These are phyloP conservation scores for Caracal caracal DNA, from an alignment of 2,113 vertebrate genomes.

Conservation along the genomic window DNA sequence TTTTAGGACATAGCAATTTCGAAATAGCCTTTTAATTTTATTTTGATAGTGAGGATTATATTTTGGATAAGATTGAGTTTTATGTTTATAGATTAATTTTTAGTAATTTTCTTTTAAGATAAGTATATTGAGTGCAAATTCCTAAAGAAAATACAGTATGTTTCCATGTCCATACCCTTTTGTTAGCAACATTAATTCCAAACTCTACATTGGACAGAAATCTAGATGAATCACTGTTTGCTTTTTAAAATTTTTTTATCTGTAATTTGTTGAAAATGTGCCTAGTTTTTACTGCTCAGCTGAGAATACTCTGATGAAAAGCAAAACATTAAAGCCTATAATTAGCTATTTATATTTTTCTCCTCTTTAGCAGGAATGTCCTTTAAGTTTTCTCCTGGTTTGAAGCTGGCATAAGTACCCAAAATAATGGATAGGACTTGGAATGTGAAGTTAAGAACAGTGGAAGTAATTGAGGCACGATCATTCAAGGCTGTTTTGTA, in stretches of 20 bases:
- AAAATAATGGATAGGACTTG: conserved; percentile 71
- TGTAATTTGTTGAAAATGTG: conserved; percentile 75
- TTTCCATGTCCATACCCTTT: conserved; percentile 79
- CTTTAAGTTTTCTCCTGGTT: conserved; percentile 64
- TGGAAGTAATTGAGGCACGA: conserved; percentile 44
- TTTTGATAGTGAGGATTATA: conserved; percentile 72
- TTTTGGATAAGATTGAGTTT: conserved; percentile 79
- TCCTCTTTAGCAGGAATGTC: conserved; percentile 76
- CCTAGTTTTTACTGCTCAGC: conserved; percentile 72
- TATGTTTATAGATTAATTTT: conserved; percentile 57
- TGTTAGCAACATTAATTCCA: conserved; percentile 78
- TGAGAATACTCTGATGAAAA: conserved; percentile 81
- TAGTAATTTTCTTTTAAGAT: conserved; percentile 34
- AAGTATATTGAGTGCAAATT: conserved; percentile 32
- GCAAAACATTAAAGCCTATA: conserved; percentile 79
- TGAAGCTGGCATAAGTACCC: conserved; percentile 65
- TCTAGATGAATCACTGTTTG: conserved; percentile 82
- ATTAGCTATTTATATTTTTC: conserved; percentile 82
- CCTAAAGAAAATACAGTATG: conserved; percentile 48
- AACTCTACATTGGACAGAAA: conserved; percentile 74
- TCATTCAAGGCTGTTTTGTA: background rate
- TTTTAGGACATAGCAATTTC: conserved; percentile 72
- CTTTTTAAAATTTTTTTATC: conserved; percentile 71
- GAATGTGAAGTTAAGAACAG: conserved; percentile 40
- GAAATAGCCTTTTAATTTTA: conserved; percentile 81